Conservation (phyloP, 2,113 vertebrate genomes). For the Astatotilapia flaviijosephi region DNA sequence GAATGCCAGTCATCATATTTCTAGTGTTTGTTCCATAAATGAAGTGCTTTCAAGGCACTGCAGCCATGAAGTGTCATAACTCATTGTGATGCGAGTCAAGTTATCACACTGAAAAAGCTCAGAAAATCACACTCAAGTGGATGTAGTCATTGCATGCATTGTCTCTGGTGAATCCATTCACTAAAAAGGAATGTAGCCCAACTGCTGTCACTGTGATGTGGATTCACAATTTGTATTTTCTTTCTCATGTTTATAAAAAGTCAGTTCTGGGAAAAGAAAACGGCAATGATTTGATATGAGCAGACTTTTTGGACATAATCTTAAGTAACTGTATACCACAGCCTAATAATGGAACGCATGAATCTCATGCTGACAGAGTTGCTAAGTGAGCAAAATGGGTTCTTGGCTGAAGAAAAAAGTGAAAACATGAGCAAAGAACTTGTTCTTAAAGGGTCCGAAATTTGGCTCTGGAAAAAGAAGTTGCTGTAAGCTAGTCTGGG, state of each 20-base stretch:
- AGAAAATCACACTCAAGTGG: neutral
- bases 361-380: neutral
- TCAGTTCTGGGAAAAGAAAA: neutral
- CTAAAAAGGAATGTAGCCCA: conserved; percentile 32
- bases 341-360: neutral
- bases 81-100: neutral
- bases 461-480: neutral
- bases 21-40: neutral
- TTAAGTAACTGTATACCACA: neutral
- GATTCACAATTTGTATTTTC: neutral
- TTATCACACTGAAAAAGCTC: neutral
- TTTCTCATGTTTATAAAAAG: neutral
- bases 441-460: neutral
- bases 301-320: neutral
- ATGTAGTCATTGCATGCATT: neutral
- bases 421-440: neutral
- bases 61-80: neutral
- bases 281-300: neutral
- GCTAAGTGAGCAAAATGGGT: neutral
- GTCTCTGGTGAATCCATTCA: neutral
- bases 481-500: neutral
- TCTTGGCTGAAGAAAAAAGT: neutral
- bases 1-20: neutral
- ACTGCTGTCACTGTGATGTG: neutral
- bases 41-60: conserved; percentile 23